Percentiles rank a stretch among this genome's conserved stretches.
Conservation (phyloP, 2,888 invertebrate genomes). For the Lasioglossum vierecki region DNA sequence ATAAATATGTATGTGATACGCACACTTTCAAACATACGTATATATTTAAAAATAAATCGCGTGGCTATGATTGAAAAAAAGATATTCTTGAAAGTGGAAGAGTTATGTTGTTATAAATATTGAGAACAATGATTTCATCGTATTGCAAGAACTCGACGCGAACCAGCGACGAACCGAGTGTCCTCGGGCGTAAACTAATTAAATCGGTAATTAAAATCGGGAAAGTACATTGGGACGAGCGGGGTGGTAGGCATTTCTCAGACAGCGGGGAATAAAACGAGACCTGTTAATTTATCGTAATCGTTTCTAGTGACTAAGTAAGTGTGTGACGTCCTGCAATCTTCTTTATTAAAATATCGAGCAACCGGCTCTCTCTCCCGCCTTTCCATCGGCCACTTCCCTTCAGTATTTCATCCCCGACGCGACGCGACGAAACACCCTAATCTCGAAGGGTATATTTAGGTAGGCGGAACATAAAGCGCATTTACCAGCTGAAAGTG, state of each 20-base stretch:
- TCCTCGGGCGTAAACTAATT: slow-evolving; percentile 54
- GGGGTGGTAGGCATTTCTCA: slow-evolving; percentile 43
- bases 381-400: slow-evolving; percentile 25
- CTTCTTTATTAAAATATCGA: slow-evolving; percentile 81
- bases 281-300: slow-evolving; percentile 79
- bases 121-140: not conserved
- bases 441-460: slow-evolving; percentile 9
- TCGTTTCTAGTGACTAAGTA: slow-evolving; percentile 79
- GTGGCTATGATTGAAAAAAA: not conserved
- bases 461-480: not conserved
- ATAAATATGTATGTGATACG: no score
- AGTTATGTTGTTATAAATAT: not conserved
- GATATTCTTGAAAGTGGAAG: not conserved
- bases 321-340: slow-evolving; percentile 76
- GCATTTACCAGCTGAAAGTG: not conserved
- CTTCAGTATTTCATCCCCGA: slow-evolving; percentile 32
- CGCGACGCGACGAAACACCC: not conserved
- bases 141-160: not conserved
- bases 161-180: slow-evolving; percentile 16
- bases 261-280: slow-evolving; percentile 55
- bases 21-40: no score
- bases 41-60: not conserved
- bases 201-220: slow-evolving; percentile 67
- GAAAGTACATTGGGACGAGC: slow-evolving; percentile 39
- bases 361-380: slow-evolving; percentile 50